A percentile compares a stretch with the other conserved stretches of the same genome.
Conservation (phyloP, 2,113 vertebrate species). For the Leptosomus discolor region DNA sequence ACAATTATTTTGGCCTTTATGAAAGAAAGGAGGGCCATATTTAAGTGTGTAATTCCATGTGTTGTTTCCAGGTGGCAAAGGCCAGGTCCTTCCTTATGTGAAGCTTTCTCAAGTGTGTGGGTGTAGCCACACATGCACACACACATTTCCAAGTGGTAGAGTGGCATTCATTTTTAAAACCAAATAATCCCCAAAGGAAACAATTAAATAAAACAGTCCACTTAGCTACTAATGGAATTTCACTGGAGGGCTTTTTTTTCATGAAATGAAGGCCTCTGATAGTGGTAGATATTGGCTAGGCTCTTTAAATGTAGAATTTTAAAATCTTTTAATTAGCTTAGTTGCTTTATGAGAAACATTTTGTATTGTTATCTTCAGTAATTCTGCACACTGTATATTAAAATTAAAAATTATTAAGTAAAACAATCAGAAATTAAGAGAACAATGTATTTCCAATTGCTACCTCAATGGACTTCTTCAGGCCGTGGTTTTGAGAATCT, state of each 20-base stretch:
- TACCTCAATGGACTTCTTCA: neutral
- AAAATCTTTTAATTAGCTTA: neutral
- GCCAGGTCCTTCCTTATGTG: neutral
- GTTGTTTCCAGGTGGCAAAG: neutral
- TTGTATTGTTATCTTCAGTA: neutral
- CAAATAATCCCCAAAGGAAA: neutral
- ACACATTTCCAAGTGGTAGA: neutral
- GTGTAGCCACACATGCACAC: rapidly evolving
- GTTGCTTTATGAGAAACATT: neutral
- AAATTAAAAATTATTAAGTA: neutral
- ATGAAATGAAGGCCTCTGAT: neutral
- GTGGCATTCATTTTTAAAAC: neutral
- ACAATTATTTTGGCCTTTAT: neutral
- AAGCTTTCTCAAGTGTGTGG: neutral
- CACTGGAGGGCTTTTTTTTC: neutral
- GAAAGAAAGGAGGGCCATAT: neutral
- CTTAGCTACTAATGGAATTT: neutral
- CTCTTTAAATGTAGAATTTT: neutral
- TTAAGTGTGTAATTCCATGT: neutral
- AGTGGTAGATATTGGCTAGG: neutral
- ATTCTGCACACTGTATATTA: neutral
- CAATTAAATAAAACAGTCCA: slow-evolving; percentile 15
- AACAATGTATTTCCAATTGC: neutral
- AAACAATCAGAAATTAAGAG: neutral
- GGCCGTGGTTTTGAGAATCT: neutral